phyloP scores from a whole-genome alignment of 2,888 invertebrate species.

The Drosophila pseudotalamancana region DNA sequence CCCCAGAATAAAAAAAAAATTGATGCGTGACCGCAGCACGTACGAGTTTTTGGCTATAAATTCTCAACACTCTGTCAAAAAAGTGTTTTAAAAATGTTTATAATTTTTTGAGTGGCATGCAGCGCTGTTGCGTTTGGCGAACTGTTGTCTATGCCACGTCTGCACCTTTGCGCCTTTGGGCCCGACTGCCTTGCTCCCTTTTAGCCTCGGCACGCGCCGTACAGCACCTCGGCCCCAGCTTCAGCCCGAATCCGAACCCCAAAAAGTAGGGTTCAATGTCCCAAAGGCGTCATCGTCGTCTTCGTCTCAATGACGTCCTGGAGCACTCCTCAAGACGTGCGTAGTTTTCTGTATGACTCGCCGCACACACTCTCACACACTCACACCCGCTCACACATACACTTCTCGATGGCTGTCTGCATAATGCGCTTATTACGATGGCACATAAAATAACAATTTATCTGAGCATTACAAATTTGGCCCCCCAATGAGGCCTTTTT shows the following conservation, averaged over 20 bases:
- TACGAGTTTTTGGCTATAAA: conserved; percentile 64
- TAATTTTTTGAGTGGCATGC: conserved; percentile 68
- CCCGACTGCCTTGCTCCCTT: conserved; percentile 15
- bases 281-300: conserved; percentile 61
- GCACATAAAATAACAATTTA: conserved; percentile 81
- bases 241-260: background rate
- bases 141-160: conserved; percentile 60
- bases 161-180: conserved; percentile 68
- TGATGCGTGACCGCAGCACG: conserved; percentile 78
- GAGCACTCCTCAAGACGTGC: conserved; percentile 60
- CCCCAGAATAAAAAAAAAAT: conserved; percentile 34
- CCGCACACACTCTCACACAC: conserved; percentile 30
- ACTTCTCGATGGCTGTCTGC: conserved; percentile 32
- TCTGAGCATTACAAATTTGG: conserved; percentile 76
- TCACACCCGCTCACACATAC: conserved; percentile 16
- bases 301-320: conserved; percentile 64
- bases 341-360: conserved; percentile 74
- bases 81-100: conserved; percentile 78
- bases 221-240: background rate
- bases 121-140: conserved; percentile 13
- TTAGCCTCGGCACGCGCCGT: conserved; percentile 59
- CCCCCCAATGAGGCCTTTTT: conserved; percentile 51
- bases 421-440: conserved; percentile 79
- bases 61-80: conserved; percentile 58
- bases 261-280: conserved; percentile 63